phyloP scores from a whole-genome alignment of 2,888 invertebrate species.

The Thalpophila matura region DNA sequence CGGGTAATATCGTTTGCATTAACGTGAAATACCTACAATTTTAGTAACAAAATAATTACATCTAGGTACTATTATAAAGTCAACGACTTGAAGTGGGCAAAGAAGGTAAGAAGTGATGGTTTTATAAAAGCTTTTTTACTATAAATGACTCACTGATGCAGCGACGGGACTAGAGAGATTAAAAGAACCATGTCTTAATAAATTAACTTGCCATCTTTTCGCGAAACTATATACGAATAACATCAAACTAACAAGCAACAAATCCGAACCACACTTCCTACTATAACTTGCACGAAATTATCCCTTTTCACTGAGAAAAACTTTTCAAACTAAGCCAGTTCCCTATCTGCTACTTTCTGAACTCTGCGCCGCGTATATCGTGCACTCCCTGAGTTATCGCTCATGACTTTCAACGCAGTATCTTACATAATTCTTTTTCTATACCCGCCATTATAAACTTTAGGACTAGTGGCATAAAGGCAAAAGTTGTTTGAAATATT shows the following conservation, averaged over 20 bases:
- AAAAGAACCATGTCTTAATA: too few species aligned
- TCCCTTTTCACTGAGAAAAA: slow-evolving; percentile 42
- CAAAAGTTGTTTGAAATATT: slow-evolving; percentile 45
- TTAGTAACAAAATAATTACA: too few species aligned
- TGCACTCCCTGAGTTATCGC: slow-evolving; percentile 61
- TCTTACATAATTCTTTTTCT: slow-evolving; percentile 53
- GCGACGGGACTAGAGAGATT: too few species aligned
- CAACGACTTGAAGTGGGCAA: too few species aligned
- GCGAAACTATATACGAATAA: slow-evolving; percentile 1
- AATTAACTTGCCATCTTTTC: neutral
- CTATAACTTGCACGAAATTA: slow-evolving; percentile 45
- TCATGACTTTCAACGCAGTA: slow-evolving; percentile 61
- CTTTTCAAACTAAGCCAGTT: slow-evolving; percentile 34
- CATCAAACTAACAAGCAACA: slow-evolving; percentile 19
- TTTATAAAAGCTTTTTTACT: too few species aligned
- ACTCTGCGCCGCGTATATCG: slow-evolving; percentile 59
- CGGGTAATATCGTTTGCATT: too few species aligned
- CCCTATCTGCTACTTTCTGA: slow-evolving; percentile 57
- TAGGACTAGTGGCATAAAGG: slow-evolving; percentile 29
- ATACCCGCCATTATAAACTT: slow-evolving; percentile 44
- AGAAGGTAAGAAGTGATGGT: too few species aligned
- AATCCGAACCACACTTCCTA: slow-evolving; percentile 26
- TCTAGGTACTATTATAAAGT: too few species aligned
- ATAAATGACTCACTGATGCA: too few species aligned
- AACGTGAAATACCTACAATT: too few species aligned